Conservation (phyloP, 2,888 invertebrate species). For the Octodonta nipae region DNA sequence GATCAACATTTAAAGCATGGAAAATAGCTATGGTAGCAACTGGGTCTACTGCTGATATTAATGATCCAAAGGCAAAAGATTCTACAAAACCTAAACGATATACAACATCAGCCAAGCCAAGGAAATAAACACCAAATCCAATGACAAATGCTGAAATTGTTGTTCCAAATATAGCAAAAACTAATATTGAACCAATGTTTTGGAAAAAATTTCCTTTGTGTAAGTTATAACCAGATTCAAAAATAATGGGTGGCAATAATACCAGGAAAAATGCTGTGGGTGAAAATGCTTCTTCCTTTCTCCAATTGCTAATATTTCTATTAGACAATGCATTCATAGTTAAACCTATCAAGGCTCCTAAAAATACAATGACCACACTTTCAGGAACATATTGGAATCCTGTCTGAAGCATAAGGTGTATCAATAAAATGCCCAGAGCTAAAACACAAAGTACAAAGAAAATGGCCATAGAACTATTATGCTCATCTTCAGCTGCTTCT, state of each 20-base stretch:
- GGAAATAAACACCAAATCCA: conserved; percentile 86
- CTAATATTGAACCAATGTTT: conserved; percentile 95
- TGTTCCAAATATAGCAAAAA: conserved; percentile 96
- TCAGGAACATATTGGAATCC: conserved; percentile 93
- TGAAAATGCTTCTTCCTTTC: conserved; percentile 94
- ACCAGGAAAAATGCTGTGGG: conserved; percentile 97
- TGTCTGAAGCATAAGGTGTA: conserved; percentile 88
- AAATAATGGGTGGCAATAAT: conserved; percentile 93
- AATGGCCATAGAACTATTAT: conserved; percentile 91
- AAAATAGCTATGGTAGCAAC: conserved; percentile 98
- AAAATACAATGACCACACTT: conserved; percentile 89
- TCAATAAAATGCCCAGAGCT: conserved; percentile 83
- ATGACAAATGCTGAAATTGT: conserved; percentile 93
- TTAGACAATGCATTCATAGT: conserved; percentile 79
- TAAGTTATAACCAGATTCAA: conserved; percentile 96
- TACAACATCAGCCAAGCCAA: conserved; percentile 83
- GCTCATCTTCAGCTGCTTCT: conserved; percentile 88
- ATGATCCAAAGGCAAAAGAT: conserved; percentile 95
- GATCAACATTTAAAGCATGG: conserved; percentile 92
- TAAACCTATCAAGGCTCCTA: conserved; percentile 86
- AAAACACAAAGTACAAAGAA: conserved; percentile 94
- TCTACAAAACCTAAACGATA: conserved; percentile 88
- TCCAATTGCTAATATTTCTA: conserved; percentile 84
- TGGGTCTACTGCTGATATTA: conserved; percentile 97
- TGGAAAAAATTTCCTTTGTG: conserved; percentile 95